phyloP scores from a whole-genome alignment of 2,113 vertebrate genomes.

The Scatophagus argus region DNA sequence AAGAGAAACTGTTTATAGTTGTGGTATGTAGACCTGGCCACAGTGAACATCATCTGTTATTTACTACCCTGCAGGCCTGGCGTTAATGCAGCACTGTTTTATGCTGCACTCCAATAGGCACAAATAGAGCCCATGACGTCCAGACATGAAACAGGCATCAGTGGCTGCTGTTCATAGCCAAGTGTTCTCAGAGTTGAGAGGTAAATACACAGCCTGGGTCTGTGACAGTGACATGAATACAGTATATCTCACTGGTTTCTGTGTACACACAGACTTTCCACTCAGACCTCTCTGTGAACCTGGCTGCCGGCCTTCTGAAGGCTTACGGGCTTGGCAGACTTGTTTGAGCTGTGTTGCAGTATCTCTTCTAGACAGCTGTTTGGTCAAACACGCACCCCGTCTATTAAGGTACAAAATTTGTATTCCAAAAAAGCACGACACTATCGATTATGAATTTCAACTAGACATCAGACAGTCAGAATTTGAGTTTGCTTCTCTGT shows the following conservation, averaged over 20 bases:
- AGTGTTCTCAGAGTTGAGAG: conserved; percentile 59
- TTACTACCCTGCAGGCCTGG: conserved; percentile 68
- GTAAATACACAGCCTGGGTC: conserved; percentile 48
- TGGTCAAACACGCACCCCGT: conserved; percentile 47
- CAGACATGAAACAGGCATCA: conserved; percentile 75
- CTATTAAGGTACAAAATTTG: conserved; percentile 59
- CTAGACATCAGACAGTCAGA: conserved; percentile 36
- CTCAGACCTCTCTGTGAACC: conserved; percentile 77
- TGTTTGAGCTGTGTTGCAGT: conserved; percentile 47
- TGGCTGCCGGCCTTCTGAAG: conserved; percentile 51
- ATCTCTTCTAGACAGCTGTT: conserved; percentile 58
- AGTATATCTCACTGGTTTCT: conserved; percentile 66
- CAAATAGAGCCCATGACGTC: conserved; percentile 51
- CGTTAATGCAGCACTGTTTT: conserved; percentile 67
- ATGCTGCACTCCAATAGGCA: conserved; percentile 63
- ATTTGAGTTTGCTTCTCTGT: conserved; percentile 38
- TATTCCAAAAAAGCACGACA: conserved; percentile 48
- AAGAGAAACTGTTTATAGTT: conserved; percentile 75
- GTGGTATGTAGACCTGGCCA: conserved; percentile 78
- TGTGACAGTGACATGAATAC: conserved; percentile 72
- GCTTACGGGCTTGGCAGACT: conserved; percentile 54
- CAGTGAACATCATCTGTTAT: conserved; percentile 76
- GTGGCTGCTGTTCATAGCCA: conserved; percentile 51
- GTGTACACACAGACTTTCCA: conserved; percentile 74
- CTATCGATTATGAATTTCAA: conserved; percentile 66